phyloP scores from a whole-genome alignment of 2,797 vertebrate genomes.

The Balearica regulorum region DNA sequence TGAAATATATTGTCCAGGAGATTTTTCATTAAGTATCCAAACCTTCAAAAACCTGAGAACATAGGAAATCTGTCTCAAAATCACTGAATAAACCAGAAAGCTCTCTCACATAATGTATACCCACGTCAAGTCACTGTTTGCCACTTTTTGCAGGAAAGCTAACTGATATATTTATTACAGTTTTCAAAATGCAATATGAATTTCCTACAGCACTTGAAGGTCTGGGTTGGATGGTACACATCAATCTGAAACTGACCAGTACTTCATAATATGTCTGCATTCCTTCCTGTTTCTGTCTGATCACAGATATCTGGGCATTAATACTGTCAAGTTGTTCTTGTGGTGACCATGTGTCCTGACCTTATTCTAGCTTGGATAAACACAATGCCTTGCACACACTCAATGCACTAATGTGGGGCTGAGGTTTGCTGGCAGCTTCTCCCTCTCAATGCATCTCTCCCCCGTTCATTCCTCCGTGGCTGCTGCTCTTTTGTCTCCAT shows the following conservation, averaged over 20 bases:
- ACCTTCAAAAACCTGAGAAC: neutral
- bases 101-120: neutral
- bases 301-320: neutral
- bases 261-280: neutral
- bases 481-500: neutral
- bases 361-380: neutral
- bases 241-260: neutral
- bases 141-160: neutral
- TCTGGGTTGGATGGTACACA: neutral
- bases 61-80: neutral
- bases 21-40: neutral
- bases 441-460: neutral
- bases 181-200: neutral
- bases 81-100: neutral
- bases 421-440: neutral
- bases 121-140: neutral
- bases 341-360: neutral
- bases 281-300: neutral
- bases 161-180: neutral
- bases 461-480: neutral
- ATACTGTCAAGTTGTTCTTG: neutral
- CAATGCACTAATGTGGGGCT: neutral
- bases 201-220: neutral
- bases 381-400: neutral
- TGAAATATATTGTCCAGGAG: neutral